Base-by-base conservation (phyloP, 1,140 invertebrate genomes). In the Rhopalosiphum maidis region DNA sequence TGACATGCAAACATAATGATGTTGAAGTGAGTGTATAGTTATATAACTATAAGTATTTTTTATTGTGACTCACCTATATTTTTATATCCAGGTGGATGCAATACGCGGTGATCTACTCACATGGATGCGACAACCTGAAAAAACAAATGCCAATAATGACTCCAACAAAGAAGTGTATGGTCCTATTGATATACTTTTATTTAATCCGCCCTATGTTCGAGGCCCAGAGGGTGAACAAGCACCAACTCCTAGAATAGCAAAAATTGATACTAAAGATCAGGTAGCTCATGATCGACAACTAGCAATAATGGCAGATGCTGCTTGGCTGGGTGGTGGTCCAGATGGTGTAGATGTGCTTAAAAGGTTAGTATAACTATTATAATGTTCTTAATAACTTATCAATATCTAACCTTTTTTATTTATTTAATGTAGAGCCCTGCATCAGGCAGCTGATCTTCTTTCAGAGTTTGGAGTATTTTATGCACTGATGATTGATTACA, bases 131-230 rank as follows among this genome's bases (percentile, higher is more conserved):
- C 4, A 43, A 7, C 30, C 18, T 35, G 37, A 48, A 82, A 37
- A 11, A 46, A 18, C 9, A 7, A 5, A 55, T 5, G 2, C 3
- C 2, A 68, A 77, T 94, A 93, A 94, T 98, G 35, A 96, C 98
- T 94, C 94, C 96, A 37, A 94, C 98, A 1, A 96, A 96, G 93
- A 97, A 97, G 95, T 96, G 98, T 96, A 96, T 99, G 87, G 94
- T 95, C 68, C 55, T 0, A 96, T 98, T 94, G 99, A 99, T 96
- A 93, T 99, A 41, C 95, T 99, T 90, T 94, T 99, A 90, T 99
- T 99, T 94, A 99, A 99, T 96, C 99, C 99, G 4, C 99, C 99
- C 0, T 99, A 99, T 96, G 99, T 99, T 85, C 97, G 98, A 0
- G 99, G 99, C 22, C 96, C 97, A 30, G 95, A 96, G 85, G 95